phyloP scores from a whole-genome alignment of 2,797 vertebrate species.

The Acanthornis magna region DNA sequence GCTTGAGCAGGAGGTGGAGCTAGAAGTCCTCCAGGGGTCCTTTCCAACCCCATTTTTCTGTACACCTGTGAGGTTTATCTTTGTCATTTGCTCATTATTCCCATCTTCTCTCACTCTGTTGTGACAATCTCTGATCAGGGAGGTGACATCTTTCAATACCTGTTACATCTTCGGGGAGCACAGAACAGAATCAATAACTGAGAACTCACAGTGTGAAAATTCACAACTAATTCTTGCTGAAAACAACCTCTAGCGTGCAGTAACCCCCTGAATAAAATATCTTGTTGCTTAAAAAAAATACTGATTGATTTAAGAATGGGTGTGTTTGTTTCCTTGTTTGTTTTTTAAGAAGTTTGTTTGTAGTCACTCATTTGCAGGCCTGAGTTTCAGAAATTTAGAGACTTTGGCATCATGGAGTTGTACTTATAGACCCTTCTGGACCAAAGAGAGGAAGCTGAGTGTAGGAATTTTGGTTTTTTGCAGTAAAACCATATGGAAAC shows the following conservation, averaged over 20 bases:
- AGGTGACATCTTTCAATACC: neutral
- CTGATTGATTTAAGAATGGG: neutral
- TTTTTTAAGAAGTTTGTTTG: neutral
- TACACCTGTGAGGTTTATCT: neutral
- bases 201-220: neutral
- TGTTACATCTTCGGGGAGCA: neutral
- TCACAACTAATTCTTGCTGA: neutral
- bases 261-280: neutral
- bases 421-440: neutral
- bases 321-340: neutral
- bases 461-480: neutral
- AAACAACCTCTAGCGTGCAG: neutral
- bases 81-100: neutral
- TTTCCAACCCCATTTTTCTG: neutral
- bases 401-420: neutral
- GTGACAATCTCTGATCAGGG: neutral
- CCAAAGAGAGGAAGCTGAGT: neutral
- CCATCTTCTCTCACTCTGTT: neutral
- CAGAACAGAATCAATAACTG: neutral
- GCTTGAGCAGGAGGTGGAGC: neutral
- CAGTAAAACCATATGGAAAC: neutral
- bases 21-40: neutral
- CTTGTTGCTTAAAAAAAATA: neutral
- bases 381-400: neutral
- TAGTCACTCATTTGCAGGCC: neutral